phyloP scores from a whole-genome alignment of 2,797 vertebrate genomes.

The Diplodus sargus region DNA sequence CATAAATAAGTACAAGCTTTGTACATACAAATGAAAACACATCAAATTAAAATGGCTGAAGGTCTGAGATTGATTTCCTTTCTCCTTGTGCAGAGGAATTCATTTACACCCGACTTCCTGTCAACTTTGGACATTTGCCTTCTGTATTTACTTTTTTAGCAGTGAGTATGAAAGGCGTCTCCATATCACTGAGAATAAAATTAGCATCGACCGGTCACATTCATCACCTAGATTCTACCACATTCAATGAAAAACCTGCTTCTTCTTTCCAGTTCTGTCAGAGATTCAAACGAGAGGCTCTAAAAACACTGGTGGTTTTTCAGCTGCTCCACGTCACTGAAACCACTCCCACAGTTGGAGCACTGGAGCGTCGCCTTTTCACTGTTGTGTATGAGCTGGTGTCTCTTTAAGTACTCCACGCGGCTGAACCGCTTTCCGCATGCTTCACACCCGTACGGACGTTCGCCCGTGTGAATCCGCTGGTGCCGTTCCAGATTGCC shows the following conservation, averaged over 20 bases:
- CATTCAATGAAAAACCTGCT: conserved; percentile 23
- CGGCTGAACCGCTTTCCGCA: conserved; percentile 95
- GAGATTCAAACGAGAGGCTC: neutral
- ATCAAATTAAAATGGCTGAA: conserved; percentile 54
- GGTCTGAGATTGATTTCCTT: conserved; percentile 27
- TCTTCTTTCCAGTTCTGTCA: conserved; percentile 17
- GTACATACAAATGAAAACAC: conserved; percentile 61
- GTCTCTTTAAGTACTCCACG: conserved; percentile 87
- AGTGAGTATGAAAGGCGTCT: conserved; percentile 19
- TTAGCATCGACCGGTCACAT: conserved; percentile 36
- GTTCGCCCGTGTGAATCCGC: conserved; percentile 92
- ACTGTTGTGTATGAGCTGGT: conserved; percentile 85
- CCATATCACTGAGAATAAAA: conserved; percentile 35
- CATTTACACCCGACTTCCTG: conserved; percentile 33
- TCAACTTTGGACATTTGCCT: conserved; percentile 25
- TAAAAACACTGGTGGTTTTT: conserved; percentile 85
- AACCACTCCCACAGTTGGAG: conserved; percentile 80
- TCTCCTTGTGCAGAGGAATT: conserved; percentile 40
- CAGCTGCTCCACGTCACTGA: conserved; percentile 82
- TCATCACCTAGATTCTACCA: conserved; percentile 46
- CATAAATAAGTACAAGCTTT: conserved; percentile 76
- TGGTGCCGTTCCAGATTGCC: conserved; percentile 96
- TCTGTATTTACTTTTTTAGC: conserved; percentile 11
- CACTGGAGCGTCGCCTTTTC: conserved; percentile 81
- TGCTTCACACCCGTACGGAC: conserved; percentile 92